Evolutionary conservation across 2,888 invertebrate genomes (phyloP), one percentile per base, ranked within the genome.

Genomic region (Meandrusa payeni): DNA sequence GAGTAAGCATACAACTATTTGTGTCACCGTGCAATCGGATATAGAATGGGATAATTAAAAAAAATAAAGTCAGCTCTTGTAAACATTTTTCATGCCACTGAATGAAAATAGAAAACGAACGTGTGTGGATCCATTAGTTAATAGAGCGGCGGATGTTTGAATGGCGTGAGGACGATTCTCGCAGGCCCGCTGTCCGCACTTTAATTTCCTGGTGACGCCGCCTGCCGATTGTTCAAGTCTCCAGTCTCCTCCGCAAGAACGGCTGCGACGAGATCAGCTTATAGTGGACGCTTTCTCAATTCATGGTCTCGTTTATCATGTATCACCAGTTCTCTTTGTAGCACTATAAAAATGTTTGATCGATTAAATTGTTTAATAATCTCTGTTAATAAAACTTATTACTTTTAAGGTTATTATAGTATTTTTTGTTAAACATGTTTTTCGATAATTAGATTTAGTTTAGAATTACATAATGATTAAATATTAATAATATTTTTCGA

Each of bases 191-290:
- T 64, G 69, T 68, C 69, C 71, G 61, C 65, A 67, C 72, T 77
- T 83, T 81, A 85, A 85, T 85, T 85, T 85, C 85, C 85, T 81
- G 79, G 61, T 60, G 75, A 69, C 76, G 81, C 64, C 72, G 72
- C 67, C 64, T 55, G 52, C 59, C 62, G 71, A 76, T 74, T 77
- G 73, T 71, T 54, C 27, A 12, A 32, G 15, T 13, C 31, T 27
- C 0, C 20, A 20, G 9, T 7, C 31, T n/a, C 10, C 39, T 41
- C 41, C 44, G 40, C 47, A 48, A 51, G 47, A 43, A 45, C 27
- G 23, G 34, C 28, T 26, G 5, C 5, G 5, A 9, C 10, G 7
- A 7, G 33, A 2, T 41, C 28, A 10, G 10, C 15, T 15, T 41
- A 40, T 7, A 31, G 15, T 34, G 33, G 33, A 20, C 29, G 6